Evolutionary conservation across 2,113 vertebrate genomes (phyloP).

Genomic region (Lynx canadensis): DNA sequence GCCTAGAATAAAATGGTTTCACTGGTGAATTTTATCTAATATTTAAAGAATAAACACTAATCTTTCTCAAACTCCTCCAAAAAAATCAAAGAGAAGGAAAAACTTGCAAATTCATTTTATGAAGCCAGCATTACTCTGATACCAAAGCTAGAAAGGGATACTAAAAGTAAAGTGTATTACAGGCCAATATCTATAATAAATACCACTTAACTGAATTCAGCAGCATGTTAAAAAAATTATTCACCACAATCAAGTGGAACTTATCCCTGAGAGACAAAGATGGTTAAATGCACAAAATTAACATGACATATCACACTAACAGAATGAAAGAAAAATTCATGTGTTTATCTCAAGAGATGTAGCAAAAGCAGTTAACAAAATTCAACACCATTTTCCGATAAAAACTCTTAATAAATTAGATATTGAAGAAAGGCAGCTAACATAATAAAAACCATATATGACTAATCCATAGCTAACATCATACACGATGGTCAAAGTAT

Average conservation of each 20-base stretch:
- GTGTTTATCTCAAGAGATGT: neutral
- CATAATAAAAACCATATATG: neutral
- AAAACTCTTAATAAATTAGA: neutral
- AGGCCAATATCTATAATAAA: neutral
- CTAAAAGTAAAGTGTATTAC: neutral
- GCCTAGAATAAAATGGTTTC: neutral
- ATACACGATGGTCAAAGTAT: neutral
- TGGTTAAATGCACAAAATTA: neutral
- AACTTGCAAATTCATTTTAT: neutral
- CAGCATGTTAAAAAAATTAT: neutral
- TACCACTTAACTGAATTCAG: neutral
- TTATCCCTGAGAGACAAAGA: neutral
- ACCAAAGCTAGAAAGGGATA: neutral
- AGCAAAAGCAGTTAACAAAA: neutral
- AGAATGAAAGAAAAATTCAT: neutral
- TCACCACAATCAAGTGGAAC: neutral
- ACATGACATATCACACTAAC: neutral
- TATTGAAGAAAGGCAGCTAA: neutral
- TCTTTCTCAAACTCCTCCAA: neutral
- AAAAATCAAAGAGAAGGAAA: neutral
- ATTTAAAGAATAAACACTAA: neutral
- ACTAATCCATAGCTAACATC: neutral
- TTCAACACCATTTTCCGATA: neutral
- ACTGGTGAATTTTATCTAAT: neutral
- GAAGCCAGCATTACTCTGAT: neutral